Base-by-base conservation (phyloP, 2,888 invertebrate genomes). In the Tetropium fuscum region DNA sequence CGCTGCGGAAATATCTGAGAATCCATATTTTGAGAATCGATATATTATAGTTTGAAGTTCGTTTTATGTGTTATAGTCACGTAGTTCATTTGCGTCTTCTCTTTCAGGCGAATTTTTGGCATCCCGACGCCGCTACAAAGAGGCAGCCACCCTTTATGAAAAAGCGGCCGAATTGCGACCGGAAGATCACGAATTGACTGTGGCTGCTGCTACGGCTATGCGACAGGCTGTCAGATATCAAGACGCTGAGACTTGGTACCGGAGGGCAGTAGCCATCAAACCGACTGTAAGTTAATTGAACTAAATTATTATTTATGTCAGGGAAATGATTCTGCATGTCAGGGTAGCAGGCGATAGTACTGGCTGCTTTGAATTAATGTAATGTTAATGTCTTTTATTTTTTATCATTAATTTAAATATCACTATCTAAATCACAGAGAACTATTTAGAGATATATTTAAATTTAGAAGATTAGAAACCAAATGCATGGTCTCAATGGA, bases 241-340 rank as follows among this genome's bases (percentile, higher is more conserved):
- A 30, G 91, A 93, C 65, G 95, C 97, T 0, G 97, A 97, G 79
- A 83, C 87, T 57, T 94, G 94, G 90, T 97, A 97, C 83, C 87
- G 92, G 53, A 87, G 89, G 79, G 96, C 82, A 3, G 81, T 82
- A 7, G 64, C 72, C 32, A 72, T 82, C 51, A 80, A 82, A 71
- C 84, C 84, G 18, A 72, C 77, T 68, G 84, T 84, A 72, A 79
- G 79, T 71, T 25, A 30, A 53, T 8, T 36, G 10, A 36, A 53
- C n/a, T n/a, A n/a, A n/a, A n/a, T n/a, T n/a, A n/a, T n/a, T n/a
- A n/a, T n/a, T n/a, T n/a, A n/a, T n/a, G n/a, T n/a, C n/a, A n/a
- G n/a, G n/a, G n/a, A n/a, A n/a, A n/a, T n/a, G n/a, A n/a, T n/a
- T n/a, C n/a, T n/a, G n/a, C n/a, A n/a, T n/a, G n/a, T n/a, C n/a